Evolutionary conservation across 2,797 vertebrate species (phyloP), one percentile per base, ranked within the genome.

Genomic region (Acridotheres tristis): DNA sequence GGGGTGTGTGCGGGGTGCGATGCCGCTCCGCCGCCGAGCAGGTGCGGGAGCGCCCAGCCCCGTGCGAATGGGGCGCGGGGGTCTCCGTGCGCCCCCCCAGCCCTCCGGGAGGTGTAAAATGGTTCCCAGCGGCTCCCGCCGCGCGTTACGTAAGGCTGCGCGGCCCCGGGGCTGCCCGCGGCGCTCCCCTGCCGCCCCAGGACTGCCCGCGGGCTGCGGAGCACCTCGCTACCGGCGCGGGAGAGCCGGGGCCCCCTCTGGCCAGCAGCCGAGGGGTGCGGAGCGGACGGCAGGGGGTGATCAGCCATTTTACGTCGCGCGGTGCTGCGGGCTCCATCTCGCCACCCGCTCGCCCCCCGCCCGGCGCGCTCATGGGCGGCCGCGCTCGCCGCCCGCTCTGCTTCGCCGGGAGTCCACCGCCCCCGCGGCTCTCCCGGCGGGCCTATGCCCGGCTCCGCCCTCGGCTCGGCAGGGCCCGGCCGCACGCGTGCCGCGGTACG

Each of bases 291-390:
- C 20, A 14, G 54, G 27, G 82, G 88, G 54, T 10, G 69, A 97
- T 96, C 97, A 97, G 98, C 98, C 97, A 98, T 98, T 96, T 98
- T 97, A 91, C 83, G 53, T 72, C 61, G 90, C 85, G 87, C 93
- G 32, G 84, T 85, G 75, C 67, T 89, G 66, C 88, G 25, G 27
- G 57, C 34, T 57, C 96, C 85, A 62, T 73, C 78, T 43, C 77
- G 43, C 80, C 83, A 63, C 67, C 91, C 61, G 8, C 34, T 34
- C 73, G 26, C 25, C 50, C 42, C 22, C 40, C 26, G 40, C 45
- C 14, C 23, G 20, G 43, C 32, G 51, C 42, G 50, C 12, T 40
- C 23, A n/a, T 4, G n/a, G 27, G 32, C 9, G 27, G 29, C 50
- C 11, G 42, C 42, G 16, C 36, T 38, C 32, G 19, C 48, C 32